phyloP scores from a whole-genome alignment of 1,140 invertebrate genomes.

The Zaprionus kolodkinae region DNA sequence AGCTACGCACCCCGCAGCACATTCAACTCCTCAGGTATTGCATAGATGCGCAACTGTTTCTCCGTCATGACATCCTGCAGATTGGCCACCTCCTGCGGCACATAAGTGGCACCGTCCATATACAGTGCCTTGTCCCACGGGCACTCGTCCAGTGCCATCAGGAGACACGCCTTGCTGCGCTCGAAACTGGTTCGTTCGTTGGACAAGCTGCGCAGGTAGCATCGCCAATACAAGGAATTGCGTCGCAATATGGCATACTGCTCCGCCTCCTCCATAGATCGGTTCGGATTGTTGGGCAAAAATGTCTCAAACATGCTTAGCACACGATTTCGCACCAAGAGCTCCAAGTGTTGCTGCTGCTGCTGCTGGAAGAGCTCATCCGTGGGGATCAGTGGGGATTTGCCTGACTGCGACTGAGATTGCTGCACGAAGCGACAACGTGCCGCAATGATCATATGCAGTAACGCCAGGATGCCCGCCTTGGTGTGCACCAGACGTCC shows the following conservation, averaged over 20 bases:
- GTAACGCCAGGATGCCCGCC: constrained; percentile 59
- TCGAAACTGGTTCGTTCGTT: constrained; percentile 60
- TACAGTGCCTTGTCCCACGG: constrained; percentile 89
- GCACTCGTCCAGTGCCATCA: constrained; percentile 87
- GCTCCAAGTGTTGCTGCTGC: constrained; percentile 12
- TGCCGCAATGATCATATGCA: constrained; percentile 60
- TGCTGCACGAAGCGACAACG: constrained; percentile 52
- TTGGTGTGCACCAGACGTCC: constrained; percentile 42
- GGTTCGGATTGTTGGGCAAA: constrained; percentile 50
- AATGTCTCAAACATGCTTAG: constrained; percentile 71
- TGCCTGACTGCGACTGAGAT: neutral
- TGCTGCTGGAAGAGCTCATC: neutral
- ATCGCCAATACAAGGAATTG: constrained; percentile 82
- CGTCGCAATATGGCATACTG: constrained; percentile 50
- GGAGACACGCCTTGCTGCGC: constrained; percentile 84
- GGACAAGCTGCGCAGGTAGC: constrained; percentile 67
- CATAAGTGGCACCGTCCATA: constrained; percentile 85
- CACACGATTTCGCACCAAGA: constrained; percentile 66
- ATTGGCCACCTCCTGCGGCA: constrained; percentile 86
- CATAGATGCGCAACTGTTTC: constrained; percentile 89
- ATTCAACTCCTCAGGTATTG: constrained; percentile 89
- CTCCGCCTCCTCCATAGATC: constrained; percentile 36
- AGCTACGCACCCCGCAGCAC: constrained; percentile 85
- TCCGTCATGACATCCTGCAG: constrained; percentile 89
- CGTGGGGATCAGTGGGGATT: too few relatives aligned